Evolutionary conservation across 2,113 vertebrate species (phyloP), one percentile per base, ranked within the genome.

Genomic region (Oreochromis tanganicae): DNA sequence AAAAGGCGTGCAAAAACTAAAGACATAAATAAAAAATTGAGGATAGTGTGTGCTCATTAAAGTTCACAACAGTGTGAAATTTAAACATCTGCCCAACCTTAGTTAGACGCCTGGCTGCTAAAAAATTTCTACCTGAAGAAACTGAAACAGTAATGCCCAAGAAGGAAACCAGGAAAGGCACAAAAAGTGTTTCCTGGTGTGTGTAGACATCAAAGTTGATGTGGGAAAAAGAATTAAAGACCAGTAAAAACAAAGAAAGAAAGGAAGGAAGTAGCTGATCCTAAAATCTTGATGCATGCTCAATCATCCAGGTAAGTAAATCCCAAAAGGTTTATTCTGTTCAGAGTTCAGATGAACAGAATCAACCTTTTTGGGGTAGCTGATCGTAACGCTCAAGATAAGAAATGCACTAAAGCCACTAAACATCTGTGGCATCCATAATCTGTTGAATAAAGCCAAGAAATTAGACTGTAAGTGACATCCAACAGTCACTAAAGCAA

Each of bases 21-120:
- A n/a, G 38, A n/a, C 61, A 66, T 1, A 66, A 21, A 75, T 61
- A 12, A 48, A 71, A 61, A 73, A 29, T 41, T 63, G 82, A 78
- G 66, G 17, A 85, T 54, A 52, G 81, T 19, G 75, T 75, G 73
- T 83, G 81, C 61, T 89, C 59, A 84, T 88, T 84, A 83, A 85
- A 79, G 78, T 79, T 86, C 41, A 71, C 29, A 81, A 43, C 34
- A 82, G 38, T 66, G 66, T 75, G 50, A 79, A 85, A 34, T 32
- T 43, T 46, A 54, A 21, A 80, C 16, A 73, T 46, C 4, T 52
- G 17, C 54, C 36, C 12, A 36, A 14, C 3, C 5, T 66, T 10
- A 73, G 38, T 36, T 63, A 73, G 38, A 73, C 1, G 0, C 24
- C 24, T 29, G 41, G 4, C 41, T 4, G 24, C 24, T 29, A 29